Evolutionary conservation across 2,797 vertebrate genomes (phyloP).

Genomic region (Falco columbarius): DNA sequence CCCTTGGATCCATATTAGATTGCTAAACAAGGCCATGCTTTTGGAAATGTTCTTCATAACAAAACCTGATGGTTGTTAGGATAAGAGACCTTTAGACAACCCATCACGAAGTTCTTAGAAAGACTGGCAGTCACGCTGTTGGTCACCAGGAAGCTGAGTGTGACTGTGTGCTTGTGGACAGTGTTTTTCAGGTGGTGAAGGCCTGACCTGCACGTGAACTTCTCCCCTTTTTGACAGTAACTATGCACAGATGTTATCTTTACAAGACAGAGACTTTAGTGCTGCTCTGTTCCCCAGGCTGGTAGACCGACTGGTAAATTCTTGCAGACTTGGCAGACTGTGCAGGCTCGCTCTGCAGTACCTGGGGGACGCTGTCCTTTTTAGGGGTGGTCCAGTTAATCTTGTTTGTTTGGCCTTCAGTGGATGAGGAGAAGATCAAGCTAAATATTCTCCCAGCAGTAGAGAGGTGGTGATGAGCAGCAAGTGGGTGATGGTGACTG

Average conservation of each 20-base stretch:
- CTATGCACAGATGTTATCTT: not conserved
- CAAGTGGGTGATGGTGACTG: not conserved
- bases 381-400: not conserved
- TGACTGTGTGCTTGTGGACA: not conserved
- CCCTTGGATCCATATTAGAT: not conserved
- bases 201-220: not conserved
- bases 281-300: not conserved
- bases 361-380: not conserved
- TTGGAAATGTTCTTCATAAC: not conserved
- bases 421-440: not conserved
- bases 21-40: not conserved
- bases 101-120: not conserved
- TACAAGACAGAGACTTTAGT: not conserved
- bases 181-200: not conserved
- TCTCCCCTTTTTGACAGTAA: not conserved
- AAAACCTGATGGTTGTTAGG: not conserved
- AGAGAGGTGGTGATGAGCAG: not conserved
- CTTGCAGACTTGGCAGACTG: not conserved
- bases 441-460: not conserved
- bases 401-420: not conserved
- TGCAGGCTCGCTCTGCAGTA: not conserved
- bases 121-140: rapidly evolving
- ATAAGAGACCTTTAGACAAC: not conserved
- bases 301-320: not conserved
- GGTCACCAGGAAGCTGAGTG: rapidly evolving